Conservation (phyloP, 2,888 invertebrate genomes). For the Erpobdella octoculata region DNA sequence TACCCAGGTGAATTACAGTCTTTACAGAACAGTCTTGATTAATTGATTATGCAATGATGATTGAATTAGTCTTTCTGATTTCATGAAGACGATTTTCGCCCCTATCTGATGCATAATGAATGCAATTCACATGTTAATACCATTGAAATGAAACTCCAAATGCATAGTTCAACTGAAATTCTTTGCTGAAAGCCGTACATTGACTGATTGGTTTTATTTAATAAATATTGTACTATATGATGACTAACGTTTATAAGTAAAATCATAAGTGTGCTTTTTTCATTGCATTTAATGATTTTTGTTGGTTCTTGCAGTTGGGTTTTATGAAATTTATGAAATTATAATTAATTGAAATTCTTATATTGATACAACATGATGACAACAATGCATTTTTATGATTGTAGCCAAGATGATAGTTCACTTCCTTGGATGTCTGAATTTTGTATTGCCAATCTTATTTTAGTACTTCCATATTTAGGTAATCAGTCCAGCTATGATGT, state of each 20-base stretch:
- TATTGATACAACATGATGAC: too few relatives aligned
- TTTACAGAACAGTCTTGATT: background rate
- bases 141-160: conserved; percentile 12
- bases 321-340: too few relatives aligned
- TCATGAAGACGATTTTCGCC: conserved; percentile 16
- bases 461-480: background rate
- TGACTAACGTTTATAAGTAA: too few relatives aligned
- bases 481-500: background rate
- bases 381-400: too few relatives aligned
- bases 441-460: background rate
- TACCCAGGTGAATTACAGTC: conserved; percentile 18
- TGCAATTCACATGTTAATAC: background rate
- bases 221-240: too few relatives aligned
- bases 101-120: conserved; percentile 24
- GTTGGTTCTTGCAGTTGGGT: too few relatives aligned
- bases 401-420: background rate
- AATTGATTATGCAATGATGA: background rate
- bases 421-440: background rate
- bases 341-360: background rate
- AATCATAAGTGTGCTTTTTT: too few relatives aligned
- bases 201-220: background rate
- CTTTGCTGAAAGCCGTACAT: background rate
- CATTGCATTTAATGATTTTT: too few relatives aligned
- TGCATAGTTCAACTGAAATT: conserved; percentile 25
- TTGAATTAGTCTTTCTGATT: conserved; percentile 23